Percentiles rank a stretch among this genome's conserved stretches.
Conservation (phyloP, 2,888 invertebrate genomes). For the Cephus sareptanus region DNA sequence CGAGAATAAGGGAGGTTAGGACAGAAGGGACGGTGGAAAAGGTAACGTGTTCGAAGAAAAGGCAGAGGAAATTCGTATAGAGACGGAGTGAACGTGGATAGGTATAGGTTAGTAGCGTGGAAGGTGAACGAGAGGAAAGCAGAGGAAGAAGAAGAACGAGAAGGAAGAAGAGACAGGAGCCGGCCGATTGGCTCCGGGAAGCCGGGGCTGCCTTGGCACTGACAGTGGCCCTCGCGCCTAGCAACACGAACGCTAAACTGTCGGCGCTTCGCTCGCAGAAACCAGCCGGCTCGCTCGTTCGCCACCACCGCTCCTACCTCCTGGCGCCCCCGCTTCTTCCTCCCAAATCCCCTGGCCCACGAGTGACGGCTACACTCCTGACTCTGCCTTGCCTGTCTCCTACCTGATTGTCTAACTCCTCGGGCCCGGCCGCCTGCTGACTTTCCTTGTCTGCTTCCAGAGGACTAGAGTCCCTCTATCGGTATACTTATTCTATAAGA, state of each 20-base stretch:
- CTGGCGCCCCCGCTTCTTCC: neutral
- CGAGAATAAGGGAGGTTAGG: no score
- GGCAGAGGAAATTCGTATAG: neutral
- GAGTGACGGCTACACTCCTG: neutral
- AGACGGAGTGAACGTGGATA: neutral
- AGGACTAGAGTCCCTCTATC: neutral
- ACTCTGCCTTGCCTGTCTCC: conserved; percentile 24
- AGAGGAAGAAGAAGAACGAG: conserved; percentile 3
- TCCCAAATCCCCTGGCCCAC: neutral
- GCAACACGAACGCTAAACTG: conserved; percentile 60
- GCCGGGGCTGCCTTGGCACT: conserved; percentile 58
- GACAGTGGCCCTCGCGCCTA: conserved; percentile 62
- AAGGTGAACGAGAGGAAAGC: neutral
- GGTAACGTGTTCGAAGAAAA: neutral
- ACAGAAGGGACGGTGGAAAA: neutral
- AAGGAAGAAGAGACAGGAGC: neutral
- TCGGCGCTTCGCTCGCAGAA: conserved; percentile 38
- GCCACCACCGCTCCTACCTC: conserved; percentile 33
- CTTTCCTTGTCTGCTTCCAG: neutral
- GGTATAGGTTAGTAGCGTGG: neutral
- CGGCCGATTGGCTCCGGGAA: conserved; percentile 37
- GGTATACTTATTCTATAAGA: neutral
- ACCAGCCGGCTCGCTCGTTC: conserved; percentile 22
- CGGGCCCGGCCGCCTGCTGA: neutral
- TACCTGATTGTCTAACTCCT: conserved; percentile 17